These are phyloP conservation scores for Nomada hirtipes DNA, from an alignment of 2,888 invertebrate species.

Conservation along the genomic window DNA sequence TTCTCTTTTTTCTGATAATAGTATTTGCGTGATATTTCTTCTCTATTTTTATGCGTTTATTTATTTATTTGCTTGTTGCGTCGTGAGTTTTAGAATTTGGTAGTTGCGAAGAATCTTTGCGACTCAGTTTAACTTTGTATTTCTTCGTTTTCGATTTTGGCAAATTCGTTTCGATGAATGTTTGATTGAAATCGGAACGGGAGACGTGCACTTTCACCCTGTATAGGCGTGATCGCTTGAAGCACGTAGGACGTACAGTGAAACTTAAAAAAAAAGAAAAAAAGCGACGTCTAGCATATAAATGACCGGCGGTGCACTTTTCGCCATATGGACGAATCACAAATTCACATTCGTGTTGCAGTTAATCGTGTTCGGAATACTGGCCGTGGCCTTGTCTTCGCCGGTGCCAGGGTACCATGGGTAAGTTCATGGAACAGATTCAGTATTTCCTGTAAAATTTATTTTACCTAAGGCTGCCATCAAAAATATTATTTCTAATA, in stretches of 20 bases:
- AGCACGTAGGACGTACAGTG: slow-evolving; percentile 47
- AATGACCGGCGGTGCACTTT: slow-evolving; percentile 54
- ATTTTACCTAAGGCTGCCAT: background rate
- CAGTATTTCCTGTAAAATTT: slow-evolving; percentile 35
- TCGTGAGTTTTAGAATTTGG: background rate
- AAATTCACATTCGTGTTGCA: slow-evolving; percentile 69
- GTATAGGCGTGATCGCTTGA: slow-evolving; percentile 23
- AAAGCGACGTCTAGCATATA: slow-evolving; percentile 55
- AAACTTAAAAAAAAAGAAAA: slow-evolving; percentile 52
- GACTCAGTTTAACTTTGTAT: background rate
- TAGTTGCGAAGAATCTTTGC: background rate
- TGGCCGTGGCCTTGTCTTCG: slow-evolving; percentile 75
- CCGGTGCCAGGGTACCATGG: slow-evolving; percentile 78
- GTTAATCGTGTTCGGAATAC: slow-evolving; percentile 79
- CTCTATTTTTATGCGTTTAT: background rate
- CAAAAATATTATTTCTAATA: no score
- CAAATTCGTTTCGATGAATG: background rate
- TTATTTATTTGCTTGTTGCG: background rate
- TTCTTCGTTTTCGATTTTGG: background rate
- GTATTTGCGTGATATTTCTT: background rate
- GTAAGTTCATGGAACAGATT: slow-evolving; percentile 67
- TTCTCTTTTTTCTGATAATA: background rate
- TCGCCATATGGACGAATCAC: slow-evolving; percentile 51
- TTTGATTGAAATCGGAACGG: slow-evolving; percentile 22
- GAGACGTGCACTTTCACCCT: slow-evolving; percentile 35